phyloP scores from a whole-genome alignment of 2,113 vertebrate species.

The Cephalopterus ornatus region DNA sequence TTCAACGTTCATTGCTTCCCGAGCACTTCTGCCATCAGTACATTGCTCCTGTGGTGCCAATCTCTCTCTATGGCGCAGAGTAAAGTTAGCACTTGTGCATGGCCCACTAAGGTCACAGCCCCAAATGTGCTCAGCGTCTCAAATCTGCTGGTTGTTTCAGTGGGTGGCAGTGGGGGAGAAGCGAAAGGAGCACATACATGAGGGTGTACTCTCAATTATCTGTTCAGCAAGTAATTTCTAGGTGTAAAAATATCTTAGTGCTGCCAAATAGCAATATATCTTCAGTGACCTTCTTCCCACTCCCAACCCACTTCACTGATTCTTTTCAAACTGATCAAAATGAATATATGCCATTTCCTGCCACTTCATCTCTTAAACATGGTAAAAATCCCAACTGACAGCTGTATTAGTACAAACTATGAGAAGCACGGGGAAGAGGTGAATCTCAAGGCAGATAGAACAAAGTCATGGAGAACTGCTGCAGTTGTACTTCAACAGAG shows the following conservation, averaged over 20 bases:
- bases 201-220: not conserved
- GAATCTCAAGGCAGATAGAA: slow-evolving; percentile 16
- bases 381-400: slow-evolving; percentile 39
- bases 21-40: not conserved
- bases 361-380: slow-evolving; percentile 53
- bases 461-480: not conserved
- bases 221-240: not conserved
- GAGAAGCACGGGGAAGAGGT: slow-evolving; percentile 1
- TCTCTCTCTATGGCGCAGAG: not conserved
- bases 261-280: not conserved
- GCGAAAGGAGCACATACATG: not conserved
- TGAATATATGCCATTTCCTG: slow-evolving; percentile 43
- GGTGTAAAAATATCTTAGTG: not conserved
- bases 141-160: not conserved
- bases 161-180: not conserved
- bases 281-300: not conserved
- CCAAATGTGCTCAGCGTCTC: not conserved
- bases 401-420: slow-evolving; percentile 30
- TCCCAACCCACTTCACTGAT: not conserved
- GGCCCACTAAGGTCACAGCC: not conserved
- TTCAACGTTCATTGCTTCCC: not conserved
- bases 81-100: not conserved
- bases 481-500: not conserved
- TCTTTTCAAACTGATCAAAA: slow-evolving; percentile 54
- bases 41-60: not conserved